These are phyloP conservation scores for Oxyruncus cristatus DNA, from an alignment of 2,113 vertebrate genomes.

Conservation along the genomic window DNA sequence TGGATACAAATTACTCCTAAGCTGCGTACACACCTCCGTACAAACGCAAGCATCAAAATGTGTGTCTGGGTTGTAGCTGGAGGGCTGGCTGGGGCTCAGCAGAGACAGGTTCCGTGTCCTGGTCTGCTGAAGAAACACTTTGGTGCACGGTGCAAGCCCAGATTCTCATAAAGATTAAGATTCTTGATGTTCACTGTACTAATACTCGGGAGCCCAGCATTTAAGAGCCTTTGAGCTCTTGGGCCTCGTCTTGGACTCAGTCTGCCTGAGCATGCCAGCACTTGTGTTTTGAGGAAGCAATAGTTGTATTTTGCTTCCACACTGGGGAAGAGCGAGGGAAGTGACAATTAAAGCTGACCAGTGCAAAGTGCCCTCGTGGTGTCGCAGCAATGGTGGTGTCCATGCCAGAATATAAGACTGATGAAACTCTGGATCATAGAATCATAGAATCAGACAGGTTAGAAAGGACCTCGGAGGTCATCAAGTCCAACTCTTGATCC, in stretches of 20 bases:
- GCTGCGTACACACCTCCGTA: neutral
- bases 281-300: neutral
- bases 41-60: neutral
- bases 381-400: accelerated
- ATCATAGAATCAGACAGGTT: no score
- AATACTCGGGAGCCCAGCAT: neutral
- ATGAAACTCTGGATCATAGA: neutral
- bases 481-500: no score
- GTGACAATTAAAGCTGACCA: neutral
- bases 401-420: neutral
- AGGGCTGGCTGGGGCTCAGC: neutral
- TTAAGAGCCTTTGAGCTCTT: neutral
- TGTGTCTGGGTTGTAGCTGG: neutral
- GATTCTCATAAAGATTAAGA: constrained; percentile 13
- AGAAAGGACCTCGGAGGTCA: no score
- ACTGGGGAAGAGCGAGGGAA: neutral
- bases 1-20: constrained; percentile 27
- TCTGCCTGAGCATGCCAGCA: neutral
- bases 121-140: neutral
- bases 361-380: neutral
- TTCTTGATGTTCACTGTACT: neutral
- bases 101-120: neutral
- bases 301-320: neutral
- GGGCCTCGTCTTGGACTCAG: neutral
- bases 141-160: neutral